These are phyloP conservation scores for Rhopalosiphum nymphaeae DNA, from an alignment of 2,888 invertebrate species.

Conservation along the genomic window DNA sequence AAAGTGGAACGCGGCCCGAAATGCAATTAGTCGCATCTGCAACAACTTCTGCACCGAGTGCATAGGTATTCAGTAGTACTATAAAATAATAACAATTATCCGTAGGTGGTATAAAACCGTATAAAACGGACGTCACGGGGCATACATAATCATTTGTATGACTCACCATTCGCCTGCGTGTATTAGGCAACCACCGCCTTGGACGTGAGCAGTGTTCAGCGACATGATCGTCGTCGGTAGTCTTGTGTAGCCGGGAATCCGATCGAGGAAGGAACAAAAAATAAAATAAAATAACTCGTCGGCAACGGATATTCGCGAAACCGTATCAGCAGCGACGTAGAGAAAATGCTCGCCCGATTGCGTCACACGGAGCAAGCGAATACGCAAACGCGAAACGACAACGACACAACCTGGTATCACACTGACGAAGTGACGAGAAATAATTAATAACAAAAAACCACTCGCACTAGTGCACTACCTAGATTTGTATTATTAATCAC, in stretches of 20 bases:
- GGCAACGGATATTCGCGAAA: not conserved
- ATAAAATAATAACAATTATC: not conserved
- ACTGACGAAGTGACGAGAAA: not conserved
- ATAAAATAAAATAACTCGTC: not conserved
- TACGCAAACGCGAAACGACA: not conserved
- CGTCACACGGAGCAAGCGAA: constrained; percentile 3
- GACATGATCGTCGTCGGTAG: constrained; percentile 78
- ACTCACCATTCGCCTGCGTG: constrained; percentile 96
- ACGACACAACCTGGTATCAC: not conserved
- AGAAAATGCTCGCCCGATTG: not conserved
- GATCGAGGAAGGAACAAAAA: not conserved
- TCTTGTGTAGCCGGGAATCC: not conserved
- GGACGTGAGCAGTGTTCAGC: constrained; percentile 94
- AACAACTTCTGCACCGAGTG: not conserved
- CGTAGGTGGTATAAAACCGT: not conserved
- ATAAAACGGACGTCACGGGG: not conserved
- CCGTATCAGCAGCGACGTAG: not conserved
- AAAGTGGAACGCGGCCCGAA: not conserved
- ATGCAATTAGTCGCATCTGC: not conserved
- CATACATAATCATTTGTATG: constrained; percentile 13
- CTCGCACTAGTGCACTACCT: not conserved
- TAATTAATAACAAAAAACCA: not conserved
- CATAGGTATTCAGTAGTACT: not conserved
- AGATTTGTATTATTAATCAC: not conserved
- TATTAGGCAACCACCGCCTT: constrained; percentile 89